Evolutionary conservation across 2,888 invertebrate species (phyloP).

Genomic region (Hermaeophaga mercurialis): DNA sequence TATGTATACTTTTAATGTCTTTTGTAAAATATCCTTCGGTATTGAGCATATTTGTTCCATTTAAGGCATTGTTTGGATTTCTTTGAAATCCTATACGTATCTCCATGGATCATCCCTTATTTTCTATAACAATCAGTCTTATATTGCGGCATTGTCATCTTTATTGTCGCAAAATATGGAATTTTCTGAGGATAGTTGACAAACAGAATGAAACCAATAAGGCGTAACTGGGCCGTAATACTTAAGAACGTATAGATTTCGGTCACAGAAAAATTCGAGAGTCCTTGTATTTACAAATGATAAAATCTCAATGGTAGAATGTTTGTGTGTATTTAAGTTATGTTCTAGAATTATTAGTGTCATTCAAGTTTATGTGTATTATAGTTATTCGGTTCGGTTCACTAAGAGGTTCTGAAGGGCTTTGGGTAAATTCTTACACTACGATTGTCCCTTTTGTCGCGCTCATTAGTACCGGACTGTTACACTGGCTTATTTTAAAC

Average conservation of each 20-base stretch:
- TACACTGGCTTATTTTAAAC: background rate
- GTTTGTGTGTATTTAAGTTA: conserved; percentile 38
- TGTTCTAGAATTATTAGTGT: conserved; percentile 46
- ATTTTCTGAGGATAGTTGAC: conserved; percentile 42
- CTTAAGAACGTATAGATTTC: conserved; percentile 31
- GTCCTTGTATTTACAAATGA: conserved; percentile 47
- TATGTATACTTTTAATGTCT: background rate
- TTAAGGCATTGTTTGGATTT: conserved; percentile 25
- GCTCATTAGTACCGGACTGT: conserved; percentile 18
- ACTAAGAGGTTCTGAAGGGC: conserved; percentile 40
- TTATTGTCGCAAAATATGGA: conserved; percentile 52
- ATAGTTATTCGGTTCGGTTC: conserved; percentile 21
- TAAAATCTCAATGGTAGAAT: conserved; percentile 46
- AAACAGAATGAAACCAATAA: conserved; percentile 45
- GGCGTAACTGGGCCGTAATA: conserved; percentile 40
- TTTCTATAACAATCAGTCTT: conserved; percentile 28
- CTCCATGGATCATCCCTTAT: conserved; percentile 27
- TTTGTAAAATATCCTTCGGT: background rate
- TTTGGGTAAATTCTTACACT: conserved; percentile 43
- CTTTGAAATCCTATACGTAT: conserved; percentile 26
- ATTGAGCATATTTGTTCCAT: conserved; percentile 1
- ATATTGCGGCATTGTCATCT: conserved; percentile 47
- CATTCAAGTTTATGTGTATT: conserved; percentile 30
- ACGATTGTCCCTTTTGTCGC: conserved; percentile 26
- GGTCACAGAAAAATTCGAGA: conserved; percentile 29